Percentiles rank a stretch among this genome's conserved stretches.
These are phyloP conservation scores for Dufourea novaeangliae DNA, from an alignment of 1,140 invertebrate species.

Conservation along the genomic window DNA sequence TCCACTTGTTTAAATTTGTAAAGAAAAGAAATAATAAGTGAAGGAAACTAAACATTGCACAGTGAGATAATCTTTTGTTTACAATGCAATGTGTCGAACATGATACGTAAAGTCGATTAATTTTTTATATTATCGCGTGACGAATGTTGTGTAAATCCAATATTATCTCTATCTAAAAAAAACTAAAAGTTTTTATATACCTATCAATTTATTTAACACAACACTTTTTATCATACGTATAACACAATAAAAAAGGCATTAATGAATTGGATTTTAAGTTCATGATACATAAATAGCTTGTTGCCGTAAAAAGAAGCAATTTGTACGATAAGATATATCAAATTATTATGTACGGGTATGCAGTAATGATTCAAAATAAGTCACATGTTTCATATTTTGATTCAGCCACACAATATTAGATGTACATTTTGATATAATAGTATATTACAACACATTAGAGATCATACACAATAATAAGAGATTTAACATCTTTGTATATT, in stretches of 20 bases:
- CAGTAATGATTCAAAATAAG: neutral
- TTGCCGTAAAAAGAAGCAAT: constrained; percentile 1
- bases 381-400: neutral
- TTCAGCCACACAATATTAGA: neutral
- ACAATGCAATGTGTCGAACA: too few species aligned
- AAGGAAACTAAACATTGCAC: neutral
- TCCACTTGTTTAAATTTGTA: neutral
- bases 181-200: neutral
- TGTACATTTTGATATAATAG: neutral
- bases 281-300: neutral
- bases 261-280: neutral
- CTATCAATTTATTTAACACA: neutral
- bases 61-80: neutral
- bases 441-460: neutral
- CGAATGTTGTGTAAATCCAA: neutral
- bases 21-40: neutral
- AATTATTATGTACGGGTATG: neutral
- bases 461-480: constrained; percentile 19
- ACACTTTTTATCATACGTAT: neutral
- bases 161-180: neutral
- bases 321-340: neutral
- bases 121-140: neutral
- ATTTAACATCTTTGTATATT: neutral
- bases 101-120: neutral
- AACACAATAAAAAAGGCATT: neutral